Conservation (phyloP, 2,888 invertebrate species). For the Metellina segmentata region DNA sequence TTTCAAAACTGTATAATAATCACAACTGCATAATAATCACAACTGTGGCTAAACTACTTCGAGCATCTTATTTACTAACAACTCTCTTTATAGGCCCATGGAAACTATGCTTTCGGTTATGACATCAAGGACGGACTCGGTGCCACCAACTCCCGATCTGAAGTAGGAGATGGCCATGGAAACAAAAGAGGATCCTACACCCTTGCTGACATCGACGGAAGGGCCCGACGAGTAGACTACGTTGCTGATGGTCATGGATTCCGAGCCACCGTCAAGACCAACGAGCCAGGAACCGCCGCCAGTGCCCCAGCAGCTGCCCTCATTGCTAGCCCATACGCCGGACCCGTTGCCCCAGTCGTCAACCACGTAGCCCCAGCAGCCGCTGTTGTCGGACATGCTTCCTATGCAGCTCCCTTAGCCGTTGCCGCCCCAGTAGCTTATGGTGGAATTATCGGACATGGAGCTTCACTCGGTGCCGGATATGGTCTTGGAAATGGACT, state of each 20-base stretch:
- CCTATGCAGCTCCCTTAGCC: conserved; percentile 29
- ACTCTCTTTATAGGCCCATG: conserved; percentile 37
- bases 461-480: too few species aligned
- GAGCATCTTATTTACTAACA: neutral
- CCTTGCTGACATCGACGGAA: conserved; percentile 73
- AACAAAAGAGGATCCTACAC: conserved; percentile 74
- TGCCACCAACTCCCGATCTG: conserved; percentile 72
- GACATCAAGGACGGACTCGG: conserved; percentile 71
- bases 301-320: conserved; percentile 48
- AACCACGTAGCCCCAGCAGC: too few species aligned
- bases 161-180: conserved; percentile 71
- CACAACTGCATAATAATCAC: too few species aligned
- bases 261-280: conserved; percentile 62
- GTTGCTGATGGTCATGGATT: conserved; percentile 61
- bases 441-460: conserved; percentile 29
- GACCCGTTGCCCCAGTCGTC: too few species aligned
- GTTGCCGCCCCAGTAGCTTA: conserved; percentile 21
- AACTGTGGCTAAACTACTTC: too few species aligned
- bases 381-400: neutral
- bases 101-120: conserved; percentile 69
- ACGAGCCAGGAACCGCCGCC: conserved; percentile 67
- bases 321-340: too few species aligned
- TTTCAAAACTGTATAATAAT: too few species aligned
- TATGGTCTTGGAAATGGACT: too few species aligned
- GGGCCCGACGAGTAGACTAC: conserved; percentile 73